Conservation (phyloP, 1,140 invertebrate genomes). For the Drosophila micromelanica region DNA sequence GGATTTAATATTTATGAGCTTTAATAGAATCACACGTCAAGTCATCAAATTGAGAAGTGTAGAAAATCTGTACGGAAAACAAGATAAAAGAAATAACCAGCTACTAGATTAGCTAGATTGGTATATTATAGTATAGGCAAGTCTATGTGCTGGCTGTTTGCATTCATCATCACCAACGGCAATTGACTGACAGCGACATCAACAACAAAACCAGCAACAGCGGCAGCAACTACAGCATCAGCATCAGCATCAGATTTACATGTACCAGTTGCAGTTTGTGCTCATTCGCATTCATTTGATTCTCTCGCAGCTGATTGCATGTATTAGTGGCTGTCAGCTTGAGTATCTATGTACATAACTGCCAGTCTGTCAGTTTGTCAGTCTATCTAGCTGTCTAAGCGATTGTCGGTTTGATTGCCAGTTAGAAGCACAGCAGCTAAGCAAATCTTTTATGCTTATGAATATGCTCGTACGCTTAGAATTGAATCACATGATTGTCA, state of each 20-base stretch:
- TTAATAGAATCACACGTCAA: conserved; percentile 53
- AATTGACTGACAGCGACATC: conserved; percentile 65
- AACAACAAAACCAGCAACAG: conserved; percentile 31
- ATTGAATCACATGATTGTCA: conserved; percentile 63
- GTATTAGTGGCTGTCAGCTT: conserved; percentile 56
- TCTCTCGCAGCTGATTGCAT: conserved; percentile 65
- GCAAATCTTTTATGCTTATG: conserved; percentile 75
- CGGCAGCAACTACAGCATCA: conserved; percentile 16
- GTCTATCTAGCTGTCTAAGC: not conserved
- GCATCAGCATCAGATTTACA: conserved; percentile 64
- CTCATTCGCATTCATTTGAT: conserved; percentile 71
- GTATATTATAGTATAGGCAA: not conserved
- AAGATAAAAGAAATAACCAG: conserved; percentile 7
- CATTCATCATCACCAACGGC: conserved; percentile 60
- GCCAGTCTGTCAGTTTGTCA: conserved; percentile 6
- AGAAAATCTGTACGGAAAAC: conserved; percentile 11
- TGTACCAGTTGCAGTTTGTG: conserved; percentile 24
- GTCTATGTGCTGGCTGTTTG: conserved; percentile 54
- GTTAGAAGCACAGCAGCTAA: conserved; percentile 18
- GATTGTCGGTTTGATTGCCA: conserved; percentile 55
- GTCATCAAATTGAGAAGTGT: conserved; percentile 55
- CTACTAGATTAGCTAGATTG: conserved; percentile 14
- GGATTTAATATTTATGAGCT: conserved; percentile 67
- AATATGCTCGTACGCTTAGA: conserved; percentile 56
- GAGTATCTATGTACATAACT: not conserved